Evolutionary conservation across 2,888 invertebrate genomes (phyloP), one percentile per base, ranked within the genome.

Genomic region (Meiosimyza platycephala): DNA sequence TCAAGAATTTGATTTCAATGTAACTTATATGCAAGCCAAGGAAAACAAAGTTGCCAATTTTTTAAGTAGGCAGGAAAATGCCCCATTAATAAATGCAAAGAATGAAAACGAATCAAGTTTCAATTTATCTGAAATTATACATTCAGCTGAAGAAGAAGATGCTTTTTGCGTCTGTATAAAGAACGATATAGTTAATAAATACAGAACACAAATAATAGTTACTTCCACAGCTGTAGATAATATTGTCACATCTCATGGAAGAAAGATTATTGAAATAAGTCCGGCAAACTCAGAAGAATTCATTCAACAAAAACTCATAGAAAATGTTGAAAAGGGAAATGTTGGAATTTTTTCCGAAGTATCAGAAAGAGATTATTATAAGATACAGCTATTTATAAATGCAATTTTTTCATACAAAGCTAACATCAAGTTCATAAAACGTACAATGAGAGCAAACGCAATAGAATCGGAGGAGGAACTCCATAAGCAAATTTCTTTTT

Each of bases 261-360:
- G 28, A 28, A 28, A 28, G 3, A 28, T 28, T 28, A 28, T 28
- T 28, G 28, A 28, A 28, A 28, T 28, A 2, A 28, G 3, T 28
- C 28, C 28, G 3, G 28, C 28, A 28, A 3, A 28, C 28, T 3
- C 28, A 28, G 28, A 28, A 28, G 28, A 28, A 3, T 28, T 28
- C 3, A 28, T 28, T 28, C 28, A 28, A 28, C 28, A 28, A 28
- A 28, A 28, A 28, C 28, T 28, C 3, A 28, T 3, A 28, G 28
- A 28, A 62, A 28, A 28, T 3, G 28, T 63, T 22, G 28, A 28
- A 28, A 28, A 28, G 3, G 28, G 28, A 28, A 28, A 28, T 0
- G 28, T 28, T 28, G 28, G 73, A 15, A 77, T 75, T 50, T 77
- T 65, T 73, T 63, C 71, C 22, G 75, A 77, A 57, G 64, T 74